A percentile compares a stretch with the other conserved stretches of the same genome.
Evolutionary conservation across 2,888 invertebrate genomes (phyloP).

Genomic region (Drosophila niveifrons): DNA sequence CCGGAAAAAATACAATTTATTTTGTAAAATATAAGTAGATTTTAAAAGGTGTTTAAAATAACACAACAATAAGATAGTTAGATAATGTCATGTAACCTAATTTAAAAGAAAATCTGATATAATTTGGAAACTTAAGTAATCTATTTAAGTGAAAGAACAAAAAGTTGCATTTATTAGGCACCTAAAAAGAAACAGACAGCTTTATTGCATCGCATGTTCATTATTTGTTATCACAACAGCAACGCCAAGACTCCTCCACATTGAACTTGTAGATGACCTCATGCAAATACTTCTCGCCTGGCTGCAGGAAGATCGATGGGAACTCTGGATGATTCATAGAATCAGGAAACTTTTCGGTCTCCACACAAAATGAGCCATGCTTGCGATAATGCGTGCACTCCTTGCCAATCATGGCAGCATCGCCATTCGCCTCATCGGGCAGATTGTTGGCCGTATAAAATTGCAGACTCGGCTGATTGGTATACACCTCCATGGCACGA

Average conservation of each 20-base stretch:
- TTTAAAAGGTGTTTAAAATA: too few species aligned
- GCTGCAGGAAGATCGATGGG: slow-evolving; percentile 90
- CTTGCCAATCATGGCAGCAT: slow-evolving; percentile 89
- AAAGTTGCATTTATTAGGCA: background rate
- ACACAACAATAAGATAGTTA: too few species aligned
- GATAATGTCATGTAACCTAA: too few species aligned
- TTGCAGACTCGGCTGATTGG: slow-evolving; percentile 95
- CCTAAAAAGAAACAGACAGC: slow-evolving; percentile 15
- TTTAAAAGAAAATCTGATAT: too few species aligned
- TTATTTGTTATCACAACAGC: slow-evolving; percentile 51
- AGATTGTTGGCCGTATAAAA: slow-evolving; percentile 94
- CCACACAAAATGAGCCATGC: slow-evolving; percentile 94
- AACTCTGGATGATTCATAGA: slow-evolving; percentile 93
- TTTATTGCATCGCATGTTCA: slow-evolving; percentile 41
- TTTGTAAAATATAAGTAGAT: too few species aligned
- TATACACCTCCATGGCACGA: slow-evolving; percentile 91
- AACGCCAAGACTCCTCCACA: slow-evolving; percentile 69
- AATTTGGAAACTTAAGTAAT: too few species aligned
- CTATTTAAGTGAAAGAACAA: background rate
- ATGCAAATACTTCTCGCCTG: slow-evolving; percentile 87
- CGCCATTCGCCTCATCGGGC: slow-evolving; percentile 87
- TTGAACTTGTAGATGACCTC: slow-evolving; percentile 69
- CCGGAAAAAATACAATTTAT: too few species aligned
- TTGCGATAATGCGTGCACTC: slow-evolving; percentile 89
- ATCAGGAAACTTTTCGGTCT: slow-evolving; percentile 97